A percentile compares a stretch with the other conserved stretches of the same genome.
phyloP scores from a whole-genome alignment of 1,140 invertebrate species.

The Zaprionus taronus region DNA sequence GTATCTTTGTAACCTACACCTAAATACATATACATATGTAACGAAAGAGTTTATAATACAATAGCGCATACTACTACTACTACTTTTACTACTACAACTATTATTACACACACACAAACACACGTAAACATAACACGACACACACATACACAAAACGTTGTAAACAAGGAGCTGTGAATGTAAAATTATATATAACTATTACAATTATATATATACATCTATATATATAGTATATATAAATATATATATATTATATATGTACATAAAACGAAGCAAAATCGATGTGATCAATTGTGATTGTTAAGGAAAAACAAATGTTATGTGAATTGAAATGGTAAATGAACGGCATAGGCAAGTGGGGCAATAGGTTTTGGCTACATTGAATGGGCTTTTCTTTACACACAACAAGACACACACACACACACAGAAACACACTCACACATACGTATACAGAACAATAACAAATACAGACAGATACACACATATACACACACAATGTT shows the following conservation, averaged over 20 bases:
- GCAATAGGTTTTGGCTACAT: slow-evolving; percentile 54
- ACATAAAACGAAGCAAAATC: slow-evolving; percentile 66
- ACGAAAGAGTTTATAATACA: slow-evolving; percentile 43
- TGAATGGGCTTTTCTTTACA: slow-evolving; percentile 67
- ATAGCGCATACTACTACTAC: slow-evolving; percentile 27
- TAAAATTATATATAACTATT: slow-evolving; percentile 74
- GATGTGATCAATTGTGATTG: slow-evolving; percentile 84
- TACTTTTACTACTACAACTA: slow-evolving; percentile 59
- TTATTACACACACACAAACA: slow-evolving; percentile 55
- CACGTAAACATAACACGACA: slow-evolving; percentile 41
- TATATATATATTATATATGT: slow-evolving; percentile 38
- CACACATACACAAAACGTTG: slow-evolving; percentile 73
- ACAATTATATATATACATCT: slow-evolving; percentile 58
- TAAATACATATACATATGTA: slow-evolving; percentile 32
- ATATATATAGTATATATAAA: slow-evolving; percentile 45
- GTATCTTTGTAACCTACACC: slow-evolving; percentile 30
- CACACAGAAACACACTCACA: slow-evolving; percentile 15
- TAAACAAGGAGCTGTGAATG: slow-evolving; percentile 83
- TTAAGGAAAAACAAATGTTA: slow-evolving; percentile 60
- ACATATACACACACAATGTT: slow-evolving; percentile 37
- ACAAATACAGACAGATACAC: slow-evolving; percentile 19
- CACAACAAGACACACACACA: slow-evolving; percentile 37
- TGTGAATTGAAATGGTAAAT: slow-evolving; percentile 48
- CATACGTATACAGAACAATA: slow-evolving; percentile 25
- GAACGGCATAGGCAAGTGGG: slow-evolving; percentile 53